A percentile compares a stretch with the other conserved stretches of the same genome.
Conservation (phyloP, 2,797 vertebrate species). For the Macropus fuliginosus region DNA sequence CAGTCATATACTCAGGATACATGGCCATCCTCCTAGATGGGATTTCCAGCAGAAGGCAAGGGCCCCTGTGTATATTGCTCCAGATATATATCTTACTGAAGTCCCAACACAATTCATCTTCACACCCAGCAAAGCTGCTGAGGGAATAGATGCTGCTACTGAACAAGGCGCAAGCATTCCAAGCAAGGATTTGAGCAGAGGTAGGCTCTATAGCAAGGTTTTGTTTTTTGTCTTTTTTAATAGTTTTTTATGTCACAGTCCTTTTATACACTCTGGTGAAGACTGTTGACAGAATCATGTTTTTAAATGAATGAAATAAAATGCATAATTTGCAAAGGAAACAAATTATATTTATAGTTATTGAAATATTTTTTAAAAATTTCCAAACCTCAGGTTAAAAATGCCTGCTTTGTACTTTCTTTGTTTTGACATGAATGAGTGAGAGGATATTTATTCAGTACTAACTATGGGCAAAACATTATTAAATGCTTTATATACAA, state of each 20-base stretch:
- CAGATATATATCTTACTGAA: not conserved
- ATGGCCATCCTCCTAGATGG: not conserved
- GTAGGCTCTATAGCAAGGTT: not conserved
- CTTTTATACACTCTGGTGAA: not conserved
- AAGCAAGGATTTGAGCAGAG: not conserved
- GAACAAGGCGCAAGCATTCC: not conserved
- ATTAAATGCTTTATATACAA: not conserved
- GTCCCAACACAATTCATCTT: not conserved
- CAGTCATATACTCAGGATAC: not conserved
- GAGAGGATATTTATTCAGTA: not conserved
- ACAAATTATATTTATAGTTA: not conserved
- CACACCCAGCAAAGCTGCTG: not conserved
- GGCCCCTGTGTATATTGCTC: not conserved
- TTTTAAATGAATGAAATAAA: not conserved
- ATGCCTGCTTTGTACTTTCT: not conserved
- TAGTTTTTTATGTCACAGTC: not conserved
- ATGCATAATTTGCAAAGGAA: not conserved
- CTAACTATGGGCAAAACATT: not conserved
- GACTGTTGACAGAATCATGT: not conserved
- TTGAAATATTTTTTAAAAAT: not conserved
- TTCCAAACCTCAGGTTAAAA: not conserved
- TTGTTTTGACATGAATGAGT: not conserved
- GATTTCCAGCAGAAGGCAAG: slow-evolving; percentile 28
- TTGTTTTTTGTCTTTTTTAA: not conserved
- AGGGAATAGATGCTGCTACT: not conserved